Evolutionary conservation across 1,140 invertebrate genomes (phyloP), one percentile per base, ranked within the genome.

Genomic region (Drosophila nasuta): DNA sequence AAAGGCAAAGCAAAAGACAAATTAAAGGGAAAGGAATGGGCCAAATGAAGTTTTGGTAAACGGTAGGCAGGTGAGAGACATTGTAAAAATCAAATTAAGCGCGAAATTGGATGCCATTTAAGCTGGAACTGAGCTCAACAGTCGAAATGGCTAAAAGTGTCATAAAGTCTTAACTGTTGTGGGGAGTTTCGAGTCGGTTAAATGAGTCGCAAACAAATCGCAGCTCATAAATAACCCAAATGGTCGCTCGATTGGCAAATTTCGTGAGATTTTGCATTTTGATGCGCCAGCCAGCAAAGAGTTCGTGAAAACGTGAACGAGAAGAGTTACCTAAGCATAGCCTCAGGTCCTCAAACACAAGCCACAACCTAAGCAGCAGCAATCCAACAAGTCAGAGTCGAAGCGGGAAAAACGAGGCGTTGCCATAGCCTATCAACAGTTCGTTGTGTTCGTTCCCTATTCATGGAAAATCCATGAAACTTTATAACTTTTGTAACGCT

Each of bases 231-330:
- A 87, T 87, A 87, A 87, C 80, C 83, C 80, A 78, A 87, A 87
- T 87, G 77, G 63, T 86, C 85, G 70, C 64, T 83, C 70, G 83
- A 88, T 83, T 87, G 83, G 83, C 74, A 81, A 87, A 87, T 83
- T 87, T 88, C 83, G 83, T 87, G 83, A 87, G 83, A 87, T 87
- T 88, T 86, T 88, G 77, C 73, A 80, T 86, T 83, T 88, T 83
- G 83, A 87, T 87, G 83, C 83, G 83, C 80, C 63, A 65, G 64
- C 51, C 10, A 25, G 35, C 35, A 35, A 63, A 54, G 48, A 82
- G 54, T 88, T 87, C 82, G 82, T 87, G 83, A 82, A 87, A 82
- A 82, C 83, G 83, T 87, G 83, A 88, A 54, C 70, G 70, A 72
- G 83, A 87, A 82, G 85, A 77, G 83, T 87, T 87, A 87, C 83